Conservation (phyloP, 1,140 invertebrate species). For the Saccostrea glomerata region DNA sequence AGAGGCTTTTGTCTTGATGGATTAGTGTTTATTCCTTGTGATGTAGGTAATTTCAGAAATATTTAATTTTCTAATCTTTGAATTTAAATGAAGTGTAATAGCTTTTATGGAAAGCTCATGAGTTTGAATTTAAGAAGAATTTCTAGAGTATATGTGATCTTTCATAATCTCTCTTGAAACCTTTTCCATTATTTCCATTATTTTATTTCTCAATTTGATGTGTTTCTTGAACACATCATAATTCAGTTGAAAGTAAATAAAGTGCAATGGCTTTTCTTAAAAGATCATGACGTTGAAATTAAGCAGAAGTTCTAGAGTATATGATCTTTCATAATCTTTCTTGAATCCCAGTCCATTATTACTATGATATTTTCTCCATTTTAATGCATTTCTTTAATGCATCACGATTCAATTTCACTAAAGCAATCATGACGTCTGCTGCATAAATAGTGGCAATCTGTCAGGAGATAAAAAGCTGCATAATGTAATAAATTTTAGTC, state of each 20-base stretch:
- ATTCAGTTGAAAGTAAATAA: not conserved
- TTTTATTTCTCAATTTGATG: not conserved
- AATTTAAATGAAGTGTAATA: not conserved
- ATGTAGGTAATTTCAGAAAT: too few relatives aligned
- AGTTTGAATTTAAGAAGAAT: not conserved
- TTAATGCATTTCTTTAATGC: slow-evolving; percentile 9
- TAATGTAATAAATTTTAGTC: not conserved
- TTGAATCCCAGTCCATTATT: not conserved
- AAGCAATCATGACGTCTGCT: slow-evolving; percentile 19
- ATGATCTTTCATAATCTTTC: not conserved
- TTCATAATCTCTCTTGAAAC: not conserved
- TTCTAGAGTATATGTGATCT: not conserved
- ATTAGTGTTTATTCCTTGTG: too few relatives aligned
- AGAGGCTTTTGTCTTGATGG: too few relatives aligned
- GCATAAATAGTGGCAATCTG: slow-evolving; percentile 1
- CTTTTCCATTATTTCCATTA: not conserved
- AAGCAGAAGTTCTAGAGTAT: not conserved
- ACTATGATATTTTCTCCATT: not conserved
- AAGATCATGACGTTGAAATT: not conserved
- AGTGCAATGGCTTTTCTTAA: not conserved
- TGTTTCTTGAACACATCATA: not conserved
- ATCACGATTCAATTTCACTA: not conserved
- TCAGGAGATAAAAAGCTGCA: slow-evolving; percentile 23
- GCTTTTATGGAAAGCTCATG: not conserved
- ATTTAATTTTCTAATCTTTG: not conserved